Conservation (phyloP, 2,888 invertebrate genomes). For the Colostygia pectinataria region DNA sequence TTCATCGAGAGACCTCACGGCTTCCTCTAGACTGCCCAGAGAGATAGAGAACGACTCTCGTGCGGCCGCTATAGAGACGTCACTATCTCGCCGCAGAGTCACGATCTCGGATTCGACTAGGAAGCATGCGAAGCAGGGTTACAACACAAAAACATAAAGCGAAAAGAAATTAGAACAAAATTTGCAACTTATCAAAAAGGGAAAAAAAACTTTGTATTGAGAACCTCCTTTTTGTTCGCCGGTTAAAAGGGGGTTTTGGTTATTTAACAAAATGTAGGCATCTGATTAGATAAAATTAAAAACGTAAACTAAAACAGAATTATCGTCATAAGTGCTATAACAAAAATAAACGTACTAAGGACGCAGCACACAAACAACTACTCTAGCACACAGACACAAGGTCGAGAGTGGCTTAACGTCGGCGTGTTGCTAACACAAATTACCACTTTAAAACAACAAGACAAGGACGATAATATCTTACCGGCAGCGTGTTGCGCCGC, state of each 20-base stretch:
- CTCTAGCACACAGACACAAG: too few species aligned
- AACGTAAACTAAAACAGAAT: too few species aligned
- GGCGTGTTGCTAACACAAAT: background rate
- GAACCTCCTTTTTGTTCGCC: too few species aligned
- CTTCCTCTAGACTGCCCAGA: constrained; percentile 75
- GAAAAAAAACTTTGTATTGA: too few species aligned
- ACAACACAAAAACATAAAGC: constrained; percentile 50
- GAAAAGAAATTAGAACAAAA: constrained; percentile 10
- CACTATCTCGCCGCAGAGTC: constrained; percentile 78
- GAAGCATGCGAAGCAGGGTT: constrained; percentile 56
- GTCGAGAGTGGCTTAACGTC: too few species aligned
- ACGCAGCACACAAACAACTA: too few species aligned
- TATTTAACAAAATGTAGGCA: too few species aligned
- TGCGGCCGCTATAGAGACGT: constrained; percentile 70
- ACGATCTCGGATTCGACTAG: constrained; percentile 79
- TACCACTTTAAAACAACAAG: too few species aligned
- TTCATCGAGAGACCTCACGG: constrained; percentile 71
- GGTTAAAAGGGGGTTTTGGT: too few species aligned
- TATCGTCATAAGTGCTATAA: too few species aligned
- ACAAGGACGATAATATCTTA: constrained; percentile 57
- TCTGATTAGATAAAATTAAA: too few species aligned
- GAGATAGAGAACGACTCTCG: constrained; percentile 77
- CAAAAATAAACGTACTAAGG: too few species aligned
- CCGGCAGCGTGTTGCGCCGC: constrained; percentile 67
- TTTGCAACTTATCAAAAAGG: background rate